Evolutionary conservation across 2,797 vertebrate genomes (phyloP).

Genomic region (Rhinella marina): DNA sequence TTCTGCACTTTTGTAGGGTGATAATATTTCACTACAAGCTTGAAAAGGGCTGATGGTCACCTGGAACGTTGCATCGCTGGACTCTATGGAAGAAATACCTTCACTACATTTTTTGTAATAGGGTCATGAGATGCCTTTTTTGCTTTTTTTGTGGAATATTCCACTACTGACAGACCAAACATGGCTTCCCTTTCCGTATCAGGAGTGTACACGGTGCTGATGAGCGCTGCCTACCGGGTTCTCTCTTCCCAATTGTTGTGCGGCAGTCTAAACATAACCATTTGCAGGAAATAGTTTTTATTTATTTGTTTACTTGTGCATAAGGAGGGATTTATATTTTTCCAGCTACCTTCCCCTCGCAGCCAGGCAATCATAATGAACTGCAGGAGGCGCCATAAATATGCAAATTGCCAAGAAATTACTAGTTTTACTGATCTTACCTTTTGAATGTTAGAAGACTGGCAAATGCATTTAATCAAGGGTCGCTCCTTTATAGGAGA

Average conservation of each 20-base stretch:
- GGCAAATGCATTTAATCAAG: constrained; percentile 56
- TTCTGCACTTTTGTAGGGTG: neutral
- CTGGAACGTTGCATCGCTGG: no score
- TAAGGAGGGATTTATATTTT: constrained; percentile 71
- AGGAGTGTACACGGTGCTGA: neutral
- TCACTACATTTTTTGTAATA: no score
- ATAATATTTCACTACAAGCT: neutral
- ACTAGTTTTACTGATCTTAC: constrained; percentile 79
- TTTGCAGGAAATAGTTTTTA: constrained; percentile 56
- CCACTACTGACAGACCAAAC: constrained; percentile 1
- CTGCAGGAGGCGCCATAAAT: constrained; percentile 82
- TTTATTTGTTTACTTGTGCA: constrained; percentile 69
- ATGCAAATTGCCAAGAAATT: constrained; percentile 79
- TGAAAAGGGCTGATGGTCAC: no score
- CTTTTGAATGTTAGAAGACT: constrained; percentile 69
- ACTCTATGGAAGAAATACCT: no score
- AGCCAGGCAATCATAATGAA: constrained; percentile 78
- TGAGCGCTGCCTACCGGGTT: constrained; percentile 12
- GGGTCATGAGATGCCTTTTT: no score
- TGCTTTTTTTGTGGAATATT: no score
- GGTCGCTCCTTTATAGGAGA: constrained; percentile 68
- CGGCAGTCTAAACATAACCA: constrained; percentile 41
- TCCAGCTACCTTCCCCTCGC: constrained; percentile 77
- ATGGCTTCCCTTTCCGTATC: constrained; percentile 2
- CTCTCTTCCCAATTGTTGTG: constrained; percentile 32